A percentile compares a stretch with the other conserved stretches of the same genome.
Evolutionary conservation across 1,140 invertebrate genomes (phyloP).

Genomic region (Acromyrmex echinatior): DNA sequence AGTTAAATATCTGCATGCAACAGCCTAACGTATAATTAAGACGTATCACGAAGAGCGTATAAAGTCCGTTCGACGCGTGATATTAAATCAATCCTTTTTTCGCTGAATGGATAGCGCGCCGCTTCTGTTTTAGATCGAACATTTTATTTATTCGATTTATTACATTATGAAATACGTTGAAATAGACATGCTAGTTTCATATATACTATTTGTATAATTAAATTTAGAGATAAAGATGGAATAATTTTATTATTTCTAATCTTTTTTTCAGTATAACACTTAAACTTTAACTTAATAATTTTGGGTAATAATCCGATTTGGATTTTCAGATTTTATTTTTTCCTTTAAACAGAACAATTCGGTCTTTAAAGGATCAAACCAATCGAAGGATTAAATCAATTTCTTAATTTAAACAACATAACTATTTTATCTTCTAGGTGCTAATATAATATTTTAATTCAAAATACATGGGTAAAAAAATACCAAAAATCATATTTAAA

Average conservation of each 20-base stretch:
- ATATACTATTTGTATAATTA: background rate
- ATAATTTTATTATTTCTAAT: background rate
- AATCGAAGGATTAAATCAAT: no score
- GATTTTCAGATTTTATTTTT: background rate
- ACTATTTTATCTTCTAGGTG: no score
- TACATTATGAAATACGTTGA: background rate
- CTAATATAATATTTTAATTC: no score
- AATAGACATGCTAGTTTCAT: background rate
- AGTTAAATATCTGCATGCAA: slow-evolving; percentile 69
- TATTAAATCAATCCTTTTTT: slow-evolving; percentile 48
- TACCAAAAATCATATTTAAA: no score
- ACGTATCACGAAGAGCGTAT: slow-evolving; percentile 59
- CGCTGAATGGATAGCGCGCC: background rate
- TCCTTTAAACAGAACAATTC: background rate
- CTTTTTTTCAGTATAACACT: background rate
- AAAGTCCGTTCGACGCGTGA: slow-evolving; percentile 46
- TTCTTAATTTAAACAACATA: no score
- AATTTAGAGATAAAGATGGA: background rate
- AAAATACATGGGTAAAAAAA: no score
- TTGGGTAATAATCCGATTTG: background rate
- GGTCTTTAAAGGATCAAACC: background rate
- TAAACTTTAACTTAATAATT: background rate
- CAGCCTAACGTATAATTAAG: slow-evolving; percentile 72
- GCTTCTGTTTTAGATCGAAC: slow-evolving; percentile 31
- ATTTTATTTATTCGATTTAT: background rate